Base-by-base conservation (phyloP, 2,888 invertebrate genomes). In the Drosophila austrosaltans region DNA sequence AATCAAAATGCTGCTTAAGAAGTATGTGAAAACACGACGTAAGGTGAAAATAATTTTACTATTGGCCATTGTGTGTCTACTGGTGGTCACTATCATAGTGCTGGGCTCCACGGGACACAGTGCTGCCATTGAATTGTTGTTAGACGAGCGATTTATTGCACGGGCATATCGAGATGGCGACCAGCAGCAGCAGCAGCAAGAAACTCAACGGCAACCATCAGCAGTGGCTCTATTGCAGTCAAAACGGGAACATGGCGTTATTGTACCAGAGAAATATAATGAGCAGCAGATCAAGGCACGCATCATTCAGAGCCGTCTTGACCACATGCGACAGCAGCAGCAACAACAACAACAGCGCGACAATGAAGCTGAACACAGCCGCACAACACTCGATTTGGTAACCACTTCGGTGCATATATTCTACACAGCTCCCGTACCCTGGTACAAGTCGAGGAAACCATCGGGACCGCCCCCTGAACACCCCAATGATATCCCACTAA, bases 251-350 rank as follows among this genome's bases (percentile, higher is more conserved):
- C 79, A 87, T 73, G 91, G 90, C 32, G 72, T 91, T 53, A 91
- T 92, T 73, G 89, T 92, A 76, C 92, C 91, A 5, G 93, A 93
- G 72, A 92, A 92, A 73, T 93, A 92, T 67, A 91, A 93, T 67
- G 92, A 93, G 76, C 90, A 89, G 42, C 91, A 91, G 78, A 80
- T 92, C 30, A 92, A 91, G 78, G 81, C 90, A 25, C 90, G 92
- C 66, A 87, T 92, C 57, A 92, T 92, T 58, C 89, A 91, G 70
- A 91, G 90, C 53, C 92, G 92, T 64, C 86, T 93, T 58, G 86
- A 91, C 65, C 87, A 89, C 68, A 76, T 92, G 59, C 91, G 89
- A 72, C 78, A 78, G 56, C 87, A 81, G 54, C 83, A 86, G 53
- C 87, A 82, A 71, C 78, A 78, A 54, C 87, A 81, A 53, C 83